These are phyloP conservation scores for Podarcis cretensis DNA, from an alignment of 2,113 vertebrate genomes.

Conservation along the genomic window DNA sequence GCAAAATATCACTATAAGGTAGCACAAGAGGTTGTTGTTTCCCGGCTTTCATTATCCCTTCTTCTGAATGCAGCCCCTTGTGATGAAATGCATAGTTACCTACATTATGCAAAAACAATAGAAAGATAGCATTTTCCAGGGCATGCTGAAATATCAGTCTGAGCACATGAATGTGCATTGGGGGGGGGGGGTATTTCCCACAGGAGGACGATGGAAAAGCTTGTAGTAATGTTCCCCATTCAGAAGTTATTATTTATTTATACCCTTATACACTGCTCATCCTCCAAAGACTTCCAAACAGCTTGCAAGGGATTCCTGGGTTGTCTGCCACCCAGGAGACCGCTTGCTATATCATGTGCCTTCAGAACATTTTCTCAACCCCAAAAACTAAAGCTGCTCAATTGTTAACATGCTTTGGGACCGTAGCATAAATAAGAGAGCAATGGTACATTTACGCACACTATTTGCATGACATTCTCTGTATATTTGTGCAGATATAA, in stretches of 20 bases:
- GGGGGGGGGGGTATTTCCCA: not conserved
- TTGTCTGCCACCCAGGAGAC: not conserved
- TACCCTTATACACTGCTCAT: not conserved
- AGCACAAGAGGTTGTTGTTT: not conserved
- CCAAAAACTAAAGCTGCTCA: not conserved
- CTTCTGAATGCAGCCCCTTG: not conserved
- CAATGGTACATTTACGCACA: not conserved
- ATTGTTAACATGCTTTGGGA: not conserved
- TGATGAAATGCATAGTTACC: not conserved
- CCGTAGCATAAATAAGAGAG: not conserved
- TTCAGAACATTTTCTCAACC: not conserved
- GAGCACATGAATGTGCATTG: not conserved
- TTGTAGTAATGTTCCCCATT: not conserved
- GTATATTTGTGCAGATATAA: not conserved
- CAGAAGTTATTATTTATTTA: not conserved
- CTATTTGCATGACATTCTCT: not conserved
- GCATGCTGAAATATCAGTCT: not conserved
- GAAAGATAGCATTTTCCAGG: not conserved
- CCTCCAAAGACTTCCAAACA: not conserved
- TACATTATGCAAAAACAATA: not conserved
- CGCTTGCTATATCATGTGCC: not conserved
- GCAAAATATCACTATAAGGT: not conserved
- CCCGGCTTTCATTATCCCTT: not conserved
- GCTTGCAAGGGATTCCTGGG: not conserved
- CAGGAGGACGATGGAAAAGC: not conserved